Evolutionary conservation across 2,888 invertebrate genomes (phyloP).

Genomic region (Hyposoter didymator): DNA sequence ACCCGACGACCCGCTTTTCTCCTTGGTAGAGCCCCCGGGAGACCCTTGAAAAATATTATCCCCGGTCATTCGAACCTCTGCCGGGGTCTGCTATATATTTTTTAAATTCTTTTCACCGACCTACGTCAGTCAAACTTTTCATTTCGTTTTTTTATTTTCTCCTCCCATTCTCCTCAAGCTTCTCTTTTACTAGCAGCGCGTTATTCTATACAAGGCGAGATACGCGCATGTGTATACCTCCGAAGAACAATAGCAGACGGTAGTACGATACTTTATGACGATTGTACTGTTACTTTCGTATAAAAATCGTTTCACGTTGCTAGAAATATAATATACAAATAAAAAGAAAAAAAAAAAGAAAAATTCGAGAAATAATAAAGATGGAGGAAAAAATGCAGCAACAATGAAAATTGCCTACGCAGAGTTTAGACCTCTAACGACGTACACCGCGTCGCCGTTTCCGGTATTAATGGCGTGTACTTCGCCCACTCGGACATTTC

Average conservation of each 20-base stretch:
- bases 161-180: background rate
- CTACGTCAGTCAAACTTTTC: slow-evolving; percentile 41
- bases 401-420: slow-evolving; percentile 16
- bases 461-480: background rate
- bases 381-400: background rate
- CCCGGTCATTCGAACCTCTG: slow-evolving; percentile 53
- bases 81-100: slow-evolving; percentile 26
- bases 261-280: slow-evolving; percentile 27
- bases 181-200: background rate
- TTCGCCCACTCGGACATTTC: background rate
- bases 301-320: slow-evolving; percentile 20
- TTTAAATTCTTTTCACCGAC: slow-evolving; percentile 46
- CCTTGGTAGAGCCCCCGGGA: slow-evolving; percentile 34
- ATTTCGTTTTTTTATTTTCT: slow-evolving; percentile 5
- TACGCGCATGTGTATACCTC: background rate
- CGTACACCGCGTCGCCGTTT: background rate
- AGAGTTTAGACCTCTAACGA: background rate
- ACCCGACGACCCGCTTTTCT: slow-evolving; percentile 61
- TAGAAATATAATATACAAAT: background rate
- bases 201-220: background rate
- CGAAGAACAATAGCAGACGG: background rate
- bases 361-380: background rate
- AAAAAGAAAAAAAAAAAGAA: background rate
- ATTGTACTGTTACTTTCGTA: slow-evolving; percentile 28
- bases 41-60: slow-evolving; percentile 56